These are phyloP conservation scores for Stenichneumon culpator DNA, from an alignment of 2,888 invertebrate species.

Conservation along the genomic window DNA sequence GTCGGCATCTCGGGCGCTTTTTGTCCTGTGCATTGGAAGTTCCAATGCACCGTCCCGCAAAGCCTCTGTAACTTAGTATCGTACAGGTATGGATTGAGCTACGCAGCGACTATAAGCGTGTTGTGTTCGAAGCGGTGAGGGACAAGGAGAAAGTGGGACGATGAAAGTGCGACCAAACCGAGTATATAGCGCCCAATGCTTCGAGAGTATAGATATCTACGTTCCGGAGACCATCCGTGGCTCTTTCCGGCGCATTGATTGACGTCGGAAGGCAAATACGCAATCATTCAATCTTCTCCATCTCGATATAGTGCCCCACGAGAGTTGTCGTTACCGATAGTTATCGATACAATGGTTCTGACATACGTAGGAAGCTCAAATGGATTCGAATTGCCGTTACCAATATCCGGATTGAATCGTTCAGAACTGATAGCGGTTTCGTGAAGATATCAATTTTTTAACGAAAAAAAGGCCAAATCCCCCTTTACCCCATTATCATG, in stretches of 20 bases:
- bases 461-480: no score
- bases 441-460: no score
- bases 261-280: conserved; percentile 22
- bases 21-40: no score
- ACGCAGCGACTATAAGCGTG: conserved; percentile 13
- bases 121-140: conserved; percentile 59
- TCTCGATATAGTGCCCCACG: not conserved
- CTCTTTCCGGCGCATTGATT: conserved; percentile 22
- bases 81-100: conserved; percentile 24
- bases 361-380: not conserved
- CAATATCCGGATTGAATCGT: no score
- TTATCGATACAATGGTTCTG: not conserved
- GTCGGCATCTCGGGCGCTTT: not conserved
- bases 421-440: no score
- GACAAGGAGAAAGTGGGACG: conserved; percentile 83
- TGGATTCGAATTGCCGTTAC: not conserved
- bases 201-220: conserved; percentile 39
- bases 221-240: conserved; percentile 18
- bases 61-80: conserved; percentile 40
- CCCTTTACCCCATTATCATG: no score
- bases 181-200: conserved; percentile 70
- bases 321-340: no score
- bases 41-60: conserved; percentile 36
- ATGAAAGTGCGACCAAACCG: conserved; percentile 83
- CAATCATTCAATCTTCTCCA: not conserved